Conservation (phyloP, 2,113 vertebrate species). For the Rhinogobius similis region DNA sequence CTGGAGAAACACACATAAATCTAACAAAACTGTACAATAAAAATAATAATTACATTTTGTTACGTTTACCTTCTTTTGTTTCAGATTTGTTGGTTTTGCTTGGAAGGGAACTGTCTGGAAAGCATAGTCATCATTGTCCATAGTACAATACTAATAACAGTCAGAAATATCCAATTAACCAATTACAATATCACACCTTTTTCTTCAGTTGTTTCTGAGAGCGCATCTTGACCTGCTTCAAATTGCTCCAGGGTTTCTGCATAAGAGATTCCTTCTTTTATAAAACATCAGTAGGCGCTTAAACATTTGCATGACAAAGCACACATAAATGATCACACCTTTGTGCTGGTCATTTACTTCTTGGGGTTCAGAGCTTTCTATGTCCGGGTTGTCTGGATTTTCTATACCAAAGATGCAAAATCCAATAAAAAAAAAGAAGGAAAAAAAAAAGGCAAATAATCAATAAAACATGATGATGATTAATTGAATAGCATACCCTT, state of each 20-base stretch:
- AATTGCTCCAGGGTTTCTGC: slow-evolving; percentile 21
- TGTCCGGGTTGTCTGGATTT: background rate
- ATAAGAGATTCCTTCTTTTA: slow-evolving; percentile 1
- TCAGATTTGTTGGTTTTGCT: background rate
- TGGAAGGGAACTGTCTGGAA: background rate
- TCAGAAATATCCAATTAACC: background rate
- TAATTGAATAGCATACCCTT: slow-evolving; percentile 53
- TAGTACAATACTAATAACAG: background rate
- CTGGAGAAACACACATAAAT: slow-evolving; percentile 37
- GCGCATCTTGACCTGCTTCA: background rate
- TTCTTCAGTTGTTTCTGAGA: slow-evolving; percentile 9
- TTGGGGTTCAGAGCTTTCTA: background rate
- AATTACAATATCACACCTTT: background rate
- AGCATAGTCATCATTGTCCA: background rate
- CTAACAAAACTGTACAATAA: background rate
- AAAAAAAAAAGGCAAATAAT: background rate
- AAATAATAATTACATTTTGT: too few species aligned
- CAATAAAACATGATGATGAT: background rate
- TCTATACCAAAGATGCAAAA: background rate
- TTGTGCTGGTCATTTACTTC: background rate
- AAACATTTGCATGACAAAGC: background rate
- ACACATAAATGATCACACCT: background rate
- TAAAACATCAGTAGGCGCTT: background rate
- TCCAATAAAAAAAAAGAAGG: background rate
- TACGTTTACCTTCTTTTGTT: background rate